phyloP scores from a whole-genome alignment of 2,797 vertebrate species.

The Crenuchus spilurus region DNA sequence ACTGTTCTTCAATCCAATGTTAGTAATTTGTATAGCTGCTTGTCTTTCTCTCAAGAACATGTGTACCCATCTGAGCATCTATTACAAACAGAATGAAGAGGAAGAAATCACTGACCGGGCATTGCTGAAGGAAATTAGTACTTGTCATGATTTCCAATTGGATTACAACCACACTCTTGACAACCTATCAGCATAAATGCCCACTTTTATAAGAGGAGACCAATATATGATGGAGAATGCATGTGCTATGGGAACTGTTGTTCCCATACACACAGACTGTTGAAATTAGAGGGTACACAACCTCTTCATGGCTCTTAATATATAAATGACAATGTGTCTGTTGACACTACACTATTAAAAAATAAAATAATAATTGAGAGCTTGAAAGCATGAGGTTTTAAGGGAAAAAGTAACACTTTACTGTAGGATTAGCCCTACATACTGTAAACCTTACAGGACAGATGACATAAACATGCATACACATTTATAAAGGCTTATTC shows the following conservation, averaged over 20 bases:
- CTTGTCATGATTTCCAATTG: conserved; percentile 7
- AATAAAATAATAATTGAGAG: too few relatives aligned
- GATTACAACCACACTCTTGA: neutral
- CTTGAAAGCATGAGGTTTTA: too few relatives aligned
- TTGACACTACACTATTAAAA: neutral
- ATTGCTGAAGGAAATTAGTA: conserved; percentile 4
- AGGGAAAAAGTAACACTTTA: too few relatives aligned
- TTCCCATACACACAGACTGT: neutral
- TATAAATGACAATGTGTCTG: neutral
- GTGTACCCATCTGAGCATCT: conserved; percentile 14
- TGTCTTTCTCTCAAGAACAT: conserved; percentile 30
- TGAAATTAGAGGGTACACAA: neutral
- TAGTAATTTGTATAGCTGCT: conserved; percentile 20
- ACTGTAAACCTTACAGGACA: too few relatives aligned
- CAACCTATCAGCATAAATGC: neutral
- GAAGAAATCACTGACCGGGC: neutral
- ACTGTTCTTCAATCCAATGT: conserved; percentile 29
- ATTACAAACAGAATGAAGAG: conserved; percentile 6
- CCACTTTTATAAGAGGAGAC: neutral
- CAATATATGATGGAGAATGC: neutral
- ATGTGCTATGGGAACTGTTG: neutral
- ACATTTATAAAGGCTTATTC: too few relatives aligned
- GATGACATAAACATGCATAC: too few relatives aligned
- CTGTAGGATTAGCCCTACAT: too few relatives aligned
- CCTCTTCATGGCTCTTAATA: neutral